A percentile compares a stretch with the other conserved stretches of the same genome.
Conservation (phyloP, 2,888 invertebrate species). For the Xestobium rufovillosum region DNA sequence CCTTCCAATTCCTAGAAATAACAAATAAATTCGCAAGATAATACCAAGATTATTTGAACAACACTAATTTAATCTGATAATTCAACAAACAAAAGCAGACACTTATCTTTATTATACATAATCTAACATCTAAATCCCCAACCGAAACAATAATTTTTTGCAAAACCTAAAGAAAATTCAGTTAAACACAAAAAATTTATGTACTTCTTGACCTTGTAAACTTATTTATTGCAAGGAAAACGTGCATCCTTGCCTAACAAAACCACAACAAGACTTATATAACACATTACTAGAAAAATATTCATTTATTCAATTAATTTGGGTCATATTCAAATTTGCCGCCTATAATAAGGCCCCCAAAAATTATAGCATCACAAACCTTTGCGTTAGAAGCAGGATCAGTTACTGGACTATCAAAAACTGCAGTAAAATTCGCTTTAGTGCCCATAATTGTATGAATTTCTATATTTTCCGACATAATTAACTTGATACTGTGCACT, state of each 20-base stretch:
- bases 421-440: constrained; percentile 46
- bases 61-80: too few relatives aligned
- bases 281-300: constrained; percentile 10
- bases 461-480: constrained; percentile 41
- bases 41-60: constrained; percentile 14
- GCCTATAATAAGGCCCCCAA: constrained; percentile 7
- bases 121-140: too few relatives aligned
- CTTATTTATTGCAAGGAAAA: too few relatives aligned
- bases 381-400: constrained; percentile 62
- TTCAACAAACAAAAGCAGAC: not conserved
- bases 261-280: too few relatives aligned
- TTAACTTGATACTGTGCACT: too few relatives aligned
- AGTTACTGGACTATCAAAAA: constrained; percentile 67
- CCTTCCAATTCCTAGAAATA: constrained; percentile 46
- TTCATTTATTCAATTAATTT: constrained; percentile 12
- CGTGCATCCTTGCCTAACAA: too few relatives aligned
- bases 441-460: constrained; percentile 39
- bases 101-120: constrained; percentile 3
- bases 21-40: constrained; percentile 24
- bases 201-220: too few relatives aligned
- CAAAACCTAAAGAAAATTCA: too few relatives aligned
- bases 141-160: not conserved
- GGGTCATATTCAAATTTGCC: constrained; percentile 19
- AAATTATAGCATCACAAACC: constrained; percentile 34
- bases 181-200: too few relatives aligned